Base-by-base conservation (phyloP, 2,113 vertebrate genomes). In the Solenodon paradoxus region DNA sequence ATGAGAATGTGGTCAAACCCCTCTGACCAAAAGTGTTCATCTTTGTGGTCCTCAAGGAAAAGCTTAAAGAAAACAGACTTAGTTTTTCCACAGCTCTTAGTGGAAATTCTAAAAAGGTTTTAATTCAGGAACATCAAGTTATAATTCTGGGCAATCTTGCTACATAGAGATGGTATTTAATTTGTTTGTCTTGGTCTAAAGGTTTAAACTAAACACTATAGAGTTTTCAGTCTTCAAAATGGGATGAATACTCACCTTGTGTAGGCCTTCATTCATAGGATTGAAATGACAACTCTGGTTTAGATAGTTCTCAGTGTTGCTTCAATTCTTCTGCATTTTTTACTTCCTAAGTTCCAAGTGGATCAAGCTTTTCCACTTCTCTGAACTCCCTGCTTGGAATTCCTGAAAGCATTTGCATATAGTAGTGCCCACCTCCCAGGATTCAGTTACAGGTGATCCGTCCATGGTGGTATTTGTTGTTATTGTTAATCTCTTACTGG, bases 181-280 rank as follows among this genome's bases (percentile, higher is more conserved):
- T 40, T 38, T 75, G 20, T 90, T 61, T 32, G 2, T 85, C 55
- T 7, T 71, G 55, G 24, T 19, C 30, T 28, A 66, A 66, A 64
- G 42, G 79, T 10, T 59, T 90, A 69, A 63, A 83, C 12, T 77
- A 68, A 75, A 22, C 11, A 74, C 2, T 20, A n/a, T 38, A 42
- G 55, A 91, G 53, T 61, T 84, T 2, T 12, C 1, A 24, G 10
- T 26, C 16, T 47, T 10, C 69, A 53, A 92, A 68, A 38, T 85
- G 53, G 28, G 2, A 15, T 17, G 7, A 59, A 11, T n/a, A 47
- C 6, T n/a, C 9, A 2, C 2, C 9, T 2, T 19, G 15, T 12
- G 1, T 1, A 79, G 66, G 2, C 19, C 12, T 55, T 72, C 45
- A 13, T 49, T 59, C 13, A 10, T 55, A 79, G 40, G 15, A 28